Percentiles rank a stretch among this genome's conserved stretches.
Evolutionary conservation across 2,888 invertebrate species (phyloP).

Genomic region (Sclerodermus sp.): DNA sequence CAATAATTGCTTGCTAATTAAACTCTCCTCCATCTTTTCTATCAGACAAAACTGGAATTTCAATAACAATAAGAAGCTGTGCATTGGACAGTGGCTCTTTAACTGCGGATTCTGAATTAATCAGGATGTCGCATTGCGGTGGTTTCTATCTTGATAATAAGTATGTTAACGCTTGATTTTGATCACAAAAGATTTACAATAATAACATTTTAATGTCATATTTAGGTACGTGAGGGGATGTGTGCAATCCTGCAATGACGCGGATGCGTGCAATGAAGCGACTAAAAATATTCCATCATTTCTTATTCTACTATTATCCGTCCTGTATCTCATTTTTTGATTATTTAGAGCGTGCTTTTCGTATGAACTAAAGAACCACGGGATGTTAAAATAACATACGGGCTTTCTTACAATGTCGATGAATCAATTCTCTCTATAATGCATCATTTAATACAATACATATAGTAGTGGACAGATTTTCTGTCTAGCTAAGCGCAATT

Average conservation of each 20-base stretch:
- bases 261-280: conserved; percentile 80
- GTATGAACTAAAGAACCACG: too few species aligned
- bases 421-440: too few species aligned
- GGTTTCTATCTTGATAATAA: conserved; percentile 86
- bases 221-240: conserved; percentile 86
- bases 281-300: conserved; percentile 11
- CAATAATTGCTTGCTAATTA: too few species aligned
- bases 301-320: conserved; percentile 24
- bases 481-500: too few species aligned
- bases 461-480: too few species aligned
- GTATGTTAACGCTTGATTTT: conserved; percentile 58
- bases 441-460: too few species aligned
- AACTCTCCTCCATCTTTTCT: too few species aligned
- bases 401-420: too few species aligned
- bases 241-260: conserved; percentile 91
- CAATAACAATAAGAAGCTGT: conserved; percentile 88
- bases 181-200: background rate
- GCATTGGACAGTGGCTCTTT: conserved; percentile 93
- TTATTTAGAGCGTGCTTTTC: too few species aligned
- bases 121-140: conserved; percentile 97
- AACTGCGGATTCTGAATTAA: conserved; percentile 94
- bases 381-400: too few species aligned
- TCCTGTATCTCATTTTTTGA: too few species aligned
- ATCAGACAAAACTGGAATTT: conserved; percentile 76
- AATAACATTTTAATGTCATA: background rate